Evolutionary conservation across 1,140 invertebrate species (phyloP).

Genomic region (Whitmania pigra): DNA sequence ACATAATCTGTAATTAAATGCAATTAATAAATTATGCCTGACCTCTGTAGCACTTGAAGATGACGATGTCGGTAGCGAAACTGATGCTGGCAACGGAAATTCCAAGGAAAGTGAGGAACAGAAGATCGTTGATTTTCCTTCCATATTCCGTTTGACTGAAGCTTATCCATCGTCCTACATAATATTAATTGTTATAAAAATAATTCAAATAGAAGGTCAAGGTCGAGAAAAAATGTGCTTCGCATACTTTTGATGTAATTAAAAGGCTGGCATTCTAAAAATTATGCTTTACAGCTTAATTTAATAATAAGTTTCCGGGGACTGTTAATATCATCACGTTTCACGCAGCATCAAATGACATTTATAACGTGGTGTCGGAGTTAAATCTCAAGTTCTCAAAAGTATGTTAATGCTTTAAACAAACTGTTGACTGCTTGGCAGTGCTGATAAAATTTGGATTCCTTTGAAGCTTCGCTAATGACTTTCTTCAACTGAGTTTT

Average conservation of each 20-base stretch:
- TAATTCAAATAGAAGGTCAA: not conserved
- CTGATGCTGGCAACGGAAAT: slow-evolving; percentile 88
- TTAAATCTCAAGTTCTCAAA: not conserved
- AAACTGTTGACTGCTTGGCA: not conserved
- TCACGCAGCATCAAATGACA: too few relatives aligned
- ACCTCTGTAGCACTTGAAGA: slow-evolving; percentile 85
- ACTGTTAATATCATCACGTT: too few relatives aligned
- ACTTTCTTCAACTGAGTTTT: not conserved
- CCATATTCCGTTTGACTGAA: slow-evolving; percentile 14
- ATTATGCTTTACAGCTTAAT: too few relatives aligned
- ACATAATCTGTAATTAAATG: not conserved
- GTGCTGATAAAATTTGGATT: slow-evolving; percentile 5
- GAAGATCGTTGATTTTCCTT: slow-evolving; percentile 68
- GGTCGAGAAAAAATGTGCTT: too few relatives aligned
- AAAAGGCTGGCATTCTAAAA: too few relatives aligned
- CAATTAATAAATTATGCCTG: slow-evolving; percentile 29
- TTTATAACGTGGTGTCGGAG: too few relatives aligned
- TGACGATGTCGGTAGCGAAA: slow-evolving; percentile 87
- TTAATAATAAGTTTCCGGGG: too few relatives aligned
- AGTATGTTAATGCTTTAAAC: not conserved
- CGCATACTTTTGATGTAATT: too few relatives aligned
- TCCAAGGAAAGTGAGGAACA: slow-evolving; percentile 83
- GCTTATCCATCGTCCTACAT: slow-evolving; percentile 16
- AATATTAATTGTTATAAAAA: too few relatives aligned
- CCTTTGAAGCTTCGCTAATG: not conserved